phyloP scores from a whole-genome alignment of 1,140 invertebrate species.

The Psilanteris sp. region DNA sequence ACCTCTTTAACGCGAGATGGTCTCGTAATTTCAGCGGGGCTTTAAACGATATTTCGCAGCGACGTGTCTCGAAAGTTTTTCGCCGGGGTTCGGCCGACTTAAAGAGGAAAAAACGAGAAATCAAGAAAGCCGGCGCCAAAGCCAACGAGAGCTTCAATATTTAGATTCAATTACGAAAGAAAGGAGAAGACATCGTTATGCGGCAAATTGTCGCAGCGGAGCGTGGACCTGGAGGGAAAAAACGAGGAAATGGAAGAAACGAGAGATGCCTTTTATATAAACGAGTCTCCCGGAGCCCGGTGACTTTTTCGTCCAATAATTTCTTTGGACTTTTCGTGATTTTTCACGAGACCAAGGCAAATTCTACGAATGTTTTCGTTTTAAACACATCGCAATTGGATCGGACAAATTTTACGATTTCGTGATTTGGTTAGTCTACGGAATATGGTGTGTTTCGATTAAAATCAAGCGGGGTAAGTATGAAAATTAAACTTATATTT shows the following conservation, averaged over 20 bases:
- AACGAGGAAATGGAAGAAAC: slow-evolving; percentile 33
- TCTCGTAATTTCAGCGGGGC: slow-evolving; percentile 69
- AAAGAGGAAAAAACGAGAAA: slow-evolving; percentile 62
- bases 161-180: slow-evolving; percentile 77
- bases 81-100: slow-evolving; percentile 24
- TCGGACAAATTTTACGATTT: neutral
- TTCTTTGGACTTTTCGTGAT: slow-evolving; percentile 31
- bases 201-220: slow-evolving; percentile 71
- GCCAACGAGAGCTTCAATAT: slow-evolving; percentile 72
- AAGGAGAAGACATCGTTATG: slow-evolving; percentile 71
- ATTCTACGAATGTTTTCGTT: slow-evolving; percentile 23
- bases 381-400: slow-evolving; percentile 7
- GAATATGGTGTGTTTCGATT: no score
- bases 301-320: slow-evolving; percentile 39
- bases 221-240: slow-evolving; percentile 21
- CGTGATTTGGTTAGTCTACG: neutral
- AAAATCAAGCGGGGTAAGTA: no score
- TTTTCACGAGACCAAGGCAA: slow-evolving; percentile 32
- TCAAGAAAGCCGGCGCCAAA: slow-evolving; percentile 70
- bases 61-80: slow-evolving; percentile 76
- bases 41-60: slow-evolving; percentile 71
- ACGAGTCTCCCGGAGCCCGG: slow-evolving; percentile 27
- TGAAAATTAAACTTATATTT: no score
- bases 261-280: slow-evolving; percentile 45
- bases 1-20: slow-evolving; percentile 67